phyloP scores from a whole-genome alignment of 2,113 vertebrate genomes.

The Scopus umbretta region DNA sequence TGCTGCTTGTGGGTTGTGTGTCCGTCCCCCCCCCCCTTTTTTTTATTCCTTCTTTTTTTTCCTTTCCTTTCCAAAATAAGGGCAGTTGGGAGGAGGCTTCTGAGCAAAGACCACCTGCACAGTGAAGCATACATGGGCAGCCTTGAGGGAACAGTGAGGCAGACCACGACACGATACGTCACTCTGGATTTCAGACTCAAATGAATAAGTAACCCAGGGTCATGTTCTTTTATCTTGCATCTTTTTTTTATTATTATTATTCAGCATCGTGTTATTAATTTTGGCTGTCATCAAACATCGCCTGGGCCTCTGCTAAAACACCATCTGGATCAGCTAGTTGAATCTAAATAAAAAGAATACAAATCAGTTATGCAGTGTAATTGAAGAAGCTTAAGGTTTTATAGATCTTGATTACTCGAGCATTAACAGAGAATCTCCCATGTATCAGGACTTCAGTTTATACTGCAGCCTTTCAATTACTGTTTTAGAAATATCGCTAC shows the following conservation, averaged over 20 bases:
- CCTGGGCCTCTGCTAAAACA: slow-evolving; percentile 69
- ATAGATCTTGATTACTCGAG: background rate
- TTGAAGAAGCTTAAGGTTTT: background rate
- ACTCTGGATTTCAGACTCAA: background rate
- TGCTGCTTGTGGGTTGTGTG: background rate
- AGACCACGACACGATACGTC: accelerated
- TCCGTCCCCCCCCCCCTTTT: background rate
- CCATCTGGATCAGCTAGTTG: slow-evolving; percentile 74
- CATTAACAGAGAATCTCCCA: background rate
- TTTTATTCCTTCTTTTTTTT: background rate
- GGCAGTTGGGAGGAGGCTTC: background rate
- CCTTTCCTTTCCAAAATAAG: background rate
- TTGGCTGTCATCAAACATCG: slow-evolving; percentile 1
- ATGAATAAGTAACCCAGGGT: background rate
- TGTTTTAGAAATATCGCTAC: background rate
- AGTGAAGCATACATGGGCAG: background rate
- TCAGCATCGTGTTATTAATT: background rate
- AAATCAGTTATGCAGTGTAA: background rate
- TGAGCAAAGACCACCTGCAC: background rate
- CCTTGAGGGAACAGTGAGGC: background rate
- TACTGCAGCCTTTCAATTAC: background rate
- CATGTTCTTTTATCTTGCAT: background rate
- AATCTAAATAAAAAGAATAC: slow-evolving; percentile 67
- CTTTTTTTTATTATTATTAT: background rate
- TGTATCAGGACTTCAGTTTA: background rate